Evolutionary conservation across 2,888 invertebrate species (phyloP).

Genomic region (Pardosa pseudoannulata): DNA sequence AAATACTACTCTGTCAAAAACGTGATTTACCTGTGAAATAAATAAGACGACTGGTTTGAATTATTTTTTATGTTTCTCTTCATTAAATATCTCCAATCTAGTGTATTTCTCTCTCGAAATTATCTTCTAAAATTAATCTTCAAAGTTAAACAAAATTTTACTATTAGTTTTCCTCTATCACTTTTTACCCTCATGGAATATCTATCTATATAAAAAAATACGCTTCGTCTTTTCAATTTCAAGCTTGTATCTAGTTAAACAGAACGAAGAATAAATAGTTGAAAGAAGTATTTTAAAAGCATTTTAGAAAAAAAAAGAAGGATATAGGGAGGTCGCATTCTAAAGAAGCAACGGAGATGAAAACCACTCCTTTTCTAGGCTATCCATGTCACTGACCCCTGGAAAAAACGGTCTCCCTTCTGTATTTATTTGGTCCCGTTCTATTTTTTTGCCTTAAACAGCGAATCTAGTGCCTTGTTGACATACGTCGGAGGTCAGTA

Average conservation of each 20-base stretch:
- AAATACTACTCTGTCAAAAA: too few species aligned
- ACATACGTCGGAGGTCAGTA: conserved; percentile 60
- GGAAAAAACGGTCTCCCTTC: conserved; percentile 46
- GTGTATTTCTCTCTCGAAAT: too few species aligned
- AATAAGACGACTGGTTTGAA: too few species aligned
- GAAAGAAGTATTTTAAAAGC: conserved; percentile 13
- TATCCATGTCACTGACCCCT: conserved; percentile 63
- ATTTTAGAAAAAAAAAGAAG: neutral
- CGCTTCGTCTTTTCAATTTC: neutral
- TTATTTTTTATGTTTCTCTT: too few species aligned
- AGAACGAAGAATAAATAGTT: conserved; percentile 57
- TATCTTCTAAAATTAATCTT: too few species aligned
- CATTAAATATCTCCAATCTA: too few species aligned
- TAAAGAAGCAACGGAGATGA: conserved; percentile 57
- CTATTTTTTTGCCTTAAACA: conserved; percentile 37
- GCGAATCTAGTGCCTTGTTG: conserved; percentile 54
- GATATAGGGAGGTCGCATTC: conserved; percentile 25
- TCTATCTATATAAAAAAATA: too few species aligned
- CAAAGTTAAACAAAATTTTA: too few species aligned
- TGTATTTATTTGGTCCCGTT: conserved; percentile 64
- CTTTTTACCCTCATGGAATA: too few species aligned
- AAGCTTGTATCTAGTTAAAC: conserved; percentile 35
- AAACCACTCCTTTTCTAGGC: conserved; percentile 47
- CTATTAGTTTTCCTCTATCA: too few species aligned
- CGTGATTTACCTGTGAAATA: too few species aligned